These are phyloP conservation scores for Lota lota DNA, from an alignment of 2,113 vertebrate species.

Conservation along the genomic window DNA sequence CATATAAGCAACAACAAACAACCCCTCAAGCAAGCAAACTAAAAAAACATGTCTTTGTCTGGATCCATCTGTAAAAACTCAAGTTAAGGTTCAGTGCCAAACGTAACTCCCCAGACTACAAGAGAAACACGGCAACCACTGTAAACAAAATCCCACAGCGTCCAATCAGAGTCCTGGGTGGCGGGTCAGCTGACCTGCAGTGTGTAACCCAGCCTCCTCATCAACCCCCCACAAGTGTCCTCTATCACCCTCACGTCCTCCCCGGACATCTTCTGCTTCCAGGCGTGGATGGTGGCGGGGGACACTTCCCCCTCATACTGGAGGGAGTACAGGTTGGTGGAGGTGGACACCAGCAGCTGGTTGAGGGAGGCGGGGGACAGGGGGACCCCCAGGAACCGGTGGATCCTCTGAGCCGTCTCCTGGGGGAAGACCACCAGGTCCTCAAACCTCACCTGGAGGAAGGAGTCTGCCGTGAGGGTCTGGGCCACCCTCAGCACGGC, in stretches of 20 bases:
- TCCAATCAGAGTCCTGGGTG: slow-evolving; percentile 63
- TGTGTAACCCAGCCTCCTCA: slow-evolving; percentile 87
- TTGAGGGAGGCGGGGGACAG: slow-evolving; percentile 88
- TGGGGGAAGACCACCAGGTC: slow-evolving; percentile 87
- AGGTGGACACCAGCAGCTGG: slow-evolving; percentile 92
- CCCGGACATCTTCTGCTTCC: slow-evolving; percentile 83
- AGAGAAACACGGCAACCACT: slow-evolving; percentile 34
- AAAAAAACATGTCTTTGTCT: slow-evolving; percentile 19
- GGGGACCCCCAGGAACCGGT: slow-evolving; percentile 90
- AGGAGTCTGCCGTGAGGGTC: slow-evolving; percentile 73
- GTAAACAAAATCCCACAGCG: slow-evolving; percentile 29
- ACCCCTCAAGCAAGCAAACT: slow-evolving; percentile 16
- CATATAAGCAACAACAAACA: slow-evolving; percentile 21
- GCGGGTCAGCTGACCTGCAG: slow-evolving; percentile 60
- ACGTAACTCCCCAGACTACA: slow-evolving; percentile 32
- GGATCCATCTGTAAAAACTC: slow-evolving; percentile 13
- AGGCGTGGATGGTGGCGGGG: slow-evolving; percentile 78
- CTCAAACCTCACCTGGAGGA: slow-evolving; percentile 86
- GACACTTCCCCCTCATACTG: slow-evolving; percentile 93
- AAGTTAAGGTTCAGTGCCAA: slow-evolving; percentile 77
- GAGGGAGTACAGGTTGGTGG: slow-evolving; percentile 90
- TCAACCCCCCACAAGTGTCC: slow-evolving; percentile 83
- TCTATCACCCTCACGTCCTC: slow-evolving; percentile 85
- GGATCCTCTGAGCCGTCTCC: slow-evolving; percentile 83
- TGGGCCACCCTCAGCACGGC: slow-evolving; percentile 81